Evolutionary conservation across 2,888 invertebrate genomes (phyloP), one percentile per base, ranked within the genome.

Genomic region (Polia nebulosa): DNA sequence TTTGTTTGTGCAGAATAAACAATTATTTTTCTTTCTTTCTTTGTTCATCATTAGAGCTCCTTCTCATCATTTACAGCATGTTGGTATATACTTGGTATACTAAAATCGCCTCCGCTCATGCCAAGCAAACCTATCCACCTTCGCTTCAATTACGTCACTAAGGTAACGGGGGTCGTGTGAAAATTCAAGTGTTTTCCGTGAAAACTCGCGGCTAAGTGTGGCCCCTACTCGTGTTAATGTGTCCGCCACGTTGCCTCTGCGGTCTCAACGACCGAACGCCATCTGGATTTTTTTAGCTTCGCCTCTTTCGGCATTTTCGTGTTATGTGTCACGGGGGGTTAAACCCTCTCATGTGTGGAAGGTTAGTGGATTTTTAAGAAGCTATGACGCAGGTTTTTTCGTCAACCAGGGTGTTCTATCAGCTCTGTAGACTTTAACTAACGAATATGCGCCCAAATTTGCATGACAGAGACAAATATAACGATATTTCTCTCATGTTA

Each of bases 131-230:
- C 29, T 9, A 20, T 34, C n/a, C 61, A 72, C 52, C 67, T 76
- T 57, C 47, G 69, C 65, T 83, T 83, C 81, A 81, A 85, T 83
- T 83, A 85, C 85, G 63, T 83, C 85, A 76, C 79, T 51, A 53
- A 72, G 75, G 76, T 78, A 74, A 76, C 79, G 45, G 65, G 3
- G 80, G 70, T 79, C 70, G 81, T 75, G 83, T 83, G 79, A 80
- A 78, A 80, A 80, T 83, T 85, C 76, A 65, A 71, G 76, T 72
- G 67, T 71, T 78, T 82, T 80, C 77, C 81, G 59, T 65, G 76
- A 72, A 84, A 81, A 79, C 74, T 73, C 77, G 63, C 51, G 53
- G 57, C 76, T 80, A 60, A 80, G 69, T 68, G 68, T 63, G 34
- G 58, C 66, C 69, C 68, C 44, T 58, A 63, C 76, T 70, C 72